These are phyloP conservation scores for Pelodytes ibericus DNA, from an alignment of 2,797 vertebrate genomes.

Conservation along the genomic window DNA sequence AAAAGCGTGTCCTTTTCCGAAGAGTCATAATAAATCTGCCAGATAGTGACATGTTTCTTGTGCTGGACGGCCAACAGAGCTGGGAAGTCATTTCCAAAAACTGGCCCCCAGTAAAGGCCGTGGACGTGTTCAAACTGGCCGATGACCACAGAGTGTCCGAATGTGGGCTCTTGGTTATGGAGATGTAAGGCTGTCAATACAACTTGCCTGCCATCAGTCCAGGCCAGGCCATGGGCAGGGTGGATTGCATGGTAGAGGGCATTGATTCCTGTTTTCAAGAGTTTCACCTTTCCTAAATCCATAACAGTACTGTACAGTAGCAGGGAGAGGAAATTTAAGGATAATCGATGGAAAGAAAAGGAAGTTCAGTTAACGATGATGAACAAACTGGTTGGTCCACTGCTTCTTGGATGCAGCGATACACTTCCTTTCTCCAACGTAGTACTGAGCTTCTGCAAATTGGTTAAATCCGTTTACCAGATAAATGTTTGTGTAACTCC, in stretches of 20 bases:
- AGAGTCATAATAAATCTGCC: conserved; percentile 84
- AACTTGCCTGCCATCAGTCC: conserved; percentile 94
- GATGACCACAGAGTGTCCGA: conserved; percentile 87
- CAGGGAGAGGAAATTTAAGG: neutral
- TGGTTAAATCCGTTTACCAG: conserved; percentile 62
- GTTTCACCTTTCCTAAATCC: conserved; percentile 92
- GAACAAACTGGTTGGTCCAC: neutral
- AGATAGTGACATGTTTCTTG: conserved; percentile 85
- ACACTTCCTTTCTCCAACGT: conserved; percentile 41
- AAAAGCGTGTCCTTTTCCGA: conserved; percentile 82
- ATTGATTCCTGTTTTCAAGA: conserved; percentile 88
- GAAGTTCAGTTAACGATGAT: neutral
- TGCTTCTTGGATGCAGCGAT: conserved; percentile 32
- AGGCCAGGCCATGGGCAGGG: conserved; percentile 88
- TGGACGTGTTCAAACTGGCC: conserved; percentile 91
- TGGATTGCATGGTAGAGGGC: conserved; percentile 89
- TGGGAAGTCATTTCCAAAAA: conserved; percentile 69
- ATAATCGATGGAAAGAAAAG: neutral
- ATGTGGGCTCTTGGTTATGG: conserved; percentile 74
- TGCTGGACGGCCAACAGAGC: conserved; percentile 90
- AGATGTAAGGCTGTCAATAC: conserved; percentile 81
- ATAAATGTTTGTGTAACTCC: conserved; percentile 61
- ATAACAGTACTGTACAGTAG: too few species aligned
- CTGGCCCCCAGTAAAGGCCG: conserved; percentile 87
- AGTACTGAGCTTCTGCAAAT: conserved; percentile 59